phyloP scores from a whole-genome alignment of 2,888 invertebrate genomes.

The Lysandra bellargus region DNA sequence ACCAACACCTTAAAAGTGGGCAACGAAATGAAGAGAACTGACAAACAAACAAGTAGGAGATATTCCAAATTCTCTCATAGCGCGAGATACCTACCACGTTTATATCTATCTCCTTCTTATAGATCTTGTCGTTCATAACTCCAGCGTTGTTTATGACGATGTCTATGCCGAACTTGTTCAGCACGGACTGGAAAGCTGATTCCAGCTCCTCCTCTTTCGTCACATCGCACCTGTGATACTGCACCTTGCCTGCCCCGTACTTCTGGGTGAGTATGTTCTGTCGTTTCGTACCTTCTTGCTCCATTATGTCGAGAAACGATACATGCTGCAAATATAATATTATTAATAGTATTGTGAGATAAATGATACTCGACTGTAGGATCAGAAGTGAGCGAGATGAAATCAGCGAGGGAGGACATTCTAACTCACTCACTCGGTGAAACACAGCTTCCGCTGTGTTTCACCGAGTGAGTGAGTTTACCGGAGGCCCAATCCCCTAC shows the following conservation, averaged over 20 bases:
- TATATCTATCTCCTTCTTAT: slow-evolving; percentile 51
- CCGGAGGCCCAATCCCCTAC: no score
- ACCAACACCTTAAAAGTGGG: no score
- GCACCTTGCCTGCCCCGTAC: slow-evolving; percentile 48
- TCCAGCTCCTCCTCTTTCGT: slow-evolving; percentile 50
- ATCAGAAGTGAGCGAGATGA: no score
- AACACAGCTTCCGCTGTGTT: no score
- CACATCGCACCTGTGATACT: slow-evolving; percentile 57
- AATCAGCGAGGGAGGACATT: no score
- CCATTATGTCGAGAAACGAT: slow-evolving; percentile 48
- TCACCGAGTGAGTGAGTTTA: no score
- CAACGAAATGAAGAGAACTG: no score
- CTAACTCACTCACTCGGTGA: no score
- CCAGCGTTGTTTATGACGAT: slow-evolving; percentile 57
- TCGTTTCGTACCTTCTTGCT: slow-evolving; percentile 46
- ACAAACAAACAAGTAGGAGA: not conserved
- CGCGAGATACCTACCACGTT: slow-evolving; percentile 52
- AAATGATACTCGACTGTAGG: no score
- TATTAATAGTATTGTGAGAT: no score
- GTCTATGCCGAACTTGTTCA: slow-evolving; percentile 50
- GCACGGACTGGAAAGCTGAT: slow-evolving; percentile 46
- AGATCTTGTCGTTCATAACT: slow-evolving; percentile 53
- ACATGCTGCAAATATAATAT: slow-evolving; percentile 48
- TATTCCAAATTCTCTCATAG: not conserved
- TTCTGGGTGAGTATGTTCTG: slow-evolving; percentile 50